Conservation (phyloP, 2,113 vertebrate species). For the Circaetus gallicus region DNA sequence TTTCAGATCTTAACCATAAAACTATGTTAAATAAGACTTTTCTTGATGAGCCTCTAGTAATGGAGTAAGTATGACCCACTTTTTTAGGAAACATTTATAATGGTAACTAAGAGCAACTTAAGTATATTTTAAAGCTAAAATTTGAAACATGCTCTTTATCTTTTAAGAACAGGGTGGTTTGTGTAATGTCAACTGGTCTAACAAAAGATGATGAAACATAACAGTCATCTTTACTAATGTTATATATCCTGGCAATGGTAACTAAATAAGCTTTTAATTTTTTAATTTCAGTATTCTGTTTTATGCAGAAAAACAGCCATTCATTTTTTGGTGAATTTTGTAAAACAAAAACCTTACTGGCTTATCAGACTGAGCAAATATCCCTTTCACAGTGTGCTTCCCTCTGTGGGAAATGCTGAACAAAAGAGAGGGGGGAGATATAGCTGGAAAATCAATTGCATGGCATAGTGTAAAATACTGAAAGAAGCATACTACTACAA, state of each 20-base stretch:
- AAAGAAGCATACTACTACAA: neutral
- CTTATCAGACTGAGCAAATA: neutral
- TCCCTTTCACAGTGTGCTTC: neutral
- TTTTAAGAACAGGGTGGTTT: neutral
- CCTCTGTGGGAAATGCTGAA: neutral
- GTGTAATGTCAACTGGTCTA: neutral
- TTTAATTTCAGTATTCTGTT: neutral
- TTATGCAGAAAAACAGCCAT: neutral
- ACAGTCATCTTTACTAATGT: neutral
- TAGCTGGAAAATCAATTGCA: neutral
- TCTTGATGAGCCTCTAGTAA: constrained; percentile 90
- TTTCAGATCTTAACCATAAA: constrained; percentile 77
- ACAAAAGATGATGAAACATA: neutral
- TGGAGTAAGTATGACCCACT: constrained; percentile 88
- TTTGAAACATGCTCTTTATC: neutral
- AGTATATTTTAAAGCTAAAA: neutral
- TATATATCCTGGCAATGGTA: neutral
- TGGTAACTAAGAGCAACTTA: neutral
- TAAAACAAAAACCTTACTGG: neutral
- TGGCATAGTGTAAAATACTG: neutral
- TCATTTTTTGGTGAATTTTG: neutral
- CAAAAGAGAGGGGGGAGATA: neutral
- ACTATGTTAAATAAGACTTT: constrained; percentile 83
- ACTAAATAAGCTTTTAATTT: neutral
- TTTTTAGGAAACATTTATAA: neutral